Base-by-base conservation (phyloP, 2,888 invertebrate genomes). In the Polyommatus icarus region DNA sequence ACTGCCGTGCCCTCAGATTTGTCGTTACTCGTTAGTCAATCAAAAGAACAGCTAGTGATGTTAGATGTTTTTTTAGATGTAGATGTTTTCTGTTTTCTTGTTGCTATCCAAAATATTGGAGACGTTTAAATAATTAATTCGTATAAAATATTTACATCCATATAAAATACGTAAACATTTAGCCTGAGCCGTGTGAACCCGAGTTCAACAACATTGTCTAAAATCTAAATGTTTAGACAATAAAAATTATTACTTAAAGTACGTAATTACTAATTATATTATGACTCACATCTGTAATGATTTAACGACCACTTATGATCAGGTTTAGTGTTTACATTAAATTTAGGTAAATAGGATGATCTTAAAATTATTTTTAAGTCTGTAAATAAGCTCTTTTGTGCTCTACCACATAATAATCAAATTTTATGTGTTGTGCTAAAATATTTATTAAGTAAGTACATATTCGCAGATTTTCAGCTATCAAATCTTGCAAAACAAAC, bases 181-280 rank as follows among this genome's bases (percentile, higher is more conserved):
- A n/a, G 71, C 40, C n/a, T 3, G 12, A 73, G 6, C 15, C 75
- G 54, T 75, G 75, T 54, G 75, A 54, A 75, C 24, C 29, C 29
- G 1, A 29, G 75, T 75, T 75, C 75, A 54, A 75, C 46, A 75
- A 50, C 73, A 75, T 75, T 75, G 75, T 75, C 15, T 20, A 6
- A 40, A 20, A n/a, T 4, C 12, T 40, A 24, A 1, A 46, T 29
- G 18, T 72, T 32, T 67, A 67, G 15, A 67, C 18, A 67, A 67
- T 67, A 67, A 29, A 67, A 67, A 29, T 18, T 15, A 29, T 67
- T 67, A n/a, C n/a, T n/a, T n/a, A n/a, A 32, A 15, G 18, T 67
- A 67, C 32, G 2, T 32, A 67, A 29, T 29, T 67, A 67, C 10
- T 32, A 32, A 67, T 67, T 29, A 29, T 18, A 67, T 67, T 32